These are phyloP conservation scores for Mnemiopsis leidyi DNA, from an alignment of 37 sponge, comb jelly and placozoan species.

Conservation along the genomic window DNA sequence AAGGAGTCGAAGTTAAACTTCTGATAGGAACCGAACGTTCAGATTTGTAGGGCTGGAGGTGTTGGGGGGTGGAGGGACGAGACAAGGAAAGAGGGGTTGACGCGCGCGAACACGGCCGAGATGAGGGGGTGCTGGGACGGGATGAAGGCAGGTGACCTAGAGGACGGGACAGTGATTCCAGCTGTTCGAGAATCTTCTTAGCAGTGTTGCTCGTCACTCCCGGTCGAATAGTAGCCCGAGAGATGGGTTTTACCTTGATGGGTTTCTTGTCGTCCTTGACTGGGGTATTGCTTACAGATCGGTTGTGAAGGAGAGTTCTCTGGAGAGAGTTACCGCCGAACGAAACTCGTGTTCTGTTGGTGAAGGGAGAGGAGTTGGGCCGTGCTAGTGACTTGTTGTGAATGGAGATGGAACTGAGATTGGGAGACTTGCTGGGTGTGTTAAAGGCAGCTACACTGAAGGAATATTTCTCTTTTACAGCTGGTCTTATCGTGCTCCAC, in stretches of 20 bases:
- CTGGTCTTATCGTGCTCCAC: slow-evolving; percentile 60
- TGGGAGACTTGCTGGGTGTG: slow-evolving; percentile 43
- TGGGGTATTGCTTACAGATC: background rate
- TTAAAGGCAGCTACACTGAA: slow-evolving; percentile 65
- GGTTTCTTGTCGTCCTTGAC: slow-evolving; percentile 34
- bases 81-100: slow-evolving; percentile 51
- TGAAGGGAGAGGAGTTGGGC: slow-evolving; percentile 26
- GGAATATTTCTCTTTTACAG: slow-evolving; percentile 60
- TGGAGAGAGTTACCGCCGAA: slow-evolving; percentile 51
- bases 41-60: slow-evolving; percentile 4
- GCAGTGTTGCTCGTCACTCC: slow-evolving; percentile 62
- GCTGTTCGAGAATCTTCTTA: slow-evolving; percentile 58
- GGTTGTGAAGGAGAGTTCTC: slow-evolving; percentile 33
- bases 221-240: slow-evolving; percentile 32
- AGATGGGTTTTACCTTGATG: slow-evolving; percentile 51
- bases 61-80: slow-evolving; percentile 39
- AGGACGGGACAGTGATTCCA: slow-evolving; percentile 55
- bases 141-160: slow-evolving; percentile 38
- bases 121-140: slow-evolving; percentile 60
- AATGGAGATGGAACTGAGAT: background rate
- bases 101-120: slow-evolving; percentile 22
- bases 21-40: slow-evolving; percentile 33
- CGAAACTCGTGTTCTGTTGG: slow-evolving; percentile 27
- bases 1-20: slow-evolving; percentile 42
- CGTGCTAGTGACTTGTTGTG: background rate